phyloP scores from a whole-genome alignment of 2,113 vertebrate genomes.

The Nesoenas mayeri region DNA sequence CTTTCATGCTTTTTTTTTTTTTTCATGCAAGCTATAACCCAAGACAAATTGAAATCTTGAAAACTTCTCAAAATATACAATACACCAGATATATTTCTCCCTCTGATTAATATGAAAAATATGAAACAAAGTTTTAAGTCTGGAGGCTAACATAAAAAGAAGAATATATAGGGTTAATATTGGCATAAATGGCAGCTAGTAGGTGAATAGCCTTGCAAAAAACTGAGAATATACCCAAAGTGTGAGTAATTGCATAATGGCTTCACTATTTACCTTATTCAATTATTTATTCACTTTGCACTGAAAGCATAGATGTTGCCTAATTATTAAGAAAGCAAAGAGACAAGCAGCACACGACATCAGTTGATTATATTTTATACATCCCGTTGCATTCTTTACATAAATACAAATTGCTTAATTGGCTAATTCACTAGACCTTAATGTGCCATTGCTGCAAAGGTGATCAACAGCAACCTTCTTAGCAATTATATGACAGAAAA shows the following conservation, averaged over 20 bases:
- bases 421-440: slow-evolving; percentile 19
- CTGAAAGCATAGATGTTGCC: slow-evolving; percentile 1
- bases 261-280: neutral
- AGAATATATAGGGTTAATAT: neutral
- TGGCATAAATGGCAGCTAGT: neutral
- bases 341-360: slow-evolving; percentile 3
- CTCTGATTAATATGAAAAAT: neutral
- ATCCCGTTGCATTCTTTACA: slow-evolving; percentile 25
- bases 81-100: neutral
- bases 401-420: slow-evolving; percentile 42
- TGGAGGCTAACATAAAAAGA: neutral
- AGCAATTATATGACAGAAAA: slow-evolving; percentile 7
- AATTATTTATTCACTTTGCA: slow-evolving; percentile 28
- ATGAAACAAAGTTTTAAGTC: neutral
- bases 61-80: neutral
- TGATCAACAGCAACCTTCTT: slow-evolving; percentile 37
- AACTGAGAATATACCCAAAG: neutral
- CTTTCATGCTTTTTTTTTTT: neutral
- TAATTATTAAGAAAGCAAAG: slow-evolving; percentile 23
- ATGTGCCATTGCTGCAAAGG: slow-evolving; percentile 15
- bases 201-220: neutral
- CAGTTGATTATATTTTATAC: slow-evolving; percentile 25
- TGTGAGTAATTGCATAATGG: neutral
- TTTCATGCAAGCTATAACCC: neutral
- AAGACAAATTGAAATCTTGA: neutral